Base-by-base conservation (phyloP, 2,797 vertebrate genomes). In the Tokudaia muenninki region DNA sequence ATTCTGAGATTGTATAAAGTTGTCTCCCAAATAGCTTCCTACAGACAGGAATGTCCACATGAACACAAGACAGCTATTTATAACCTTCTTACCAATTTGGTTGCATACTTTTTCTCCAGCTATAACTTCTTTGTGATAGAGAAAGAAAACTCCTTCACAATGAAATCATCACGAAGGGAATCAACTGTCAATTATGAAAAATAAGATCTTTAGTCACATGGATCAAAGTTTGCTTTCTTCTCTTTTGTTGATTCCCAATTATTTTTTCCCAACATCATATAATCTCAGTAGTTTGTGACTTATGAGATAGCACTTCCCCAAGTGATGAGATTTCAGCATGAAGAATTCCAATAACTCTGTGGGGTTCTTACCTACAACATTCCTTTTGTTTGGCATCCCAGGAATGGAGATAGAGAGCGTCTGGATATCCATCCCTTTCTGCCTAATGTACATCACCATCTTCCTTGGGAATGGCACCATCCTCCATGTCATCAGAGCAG, bases 391-490 rank as follows among this genome's bases (percentile, higher is more conserved):
- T 91, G 98, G 98, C 70, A 98, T 98, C 95, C 98, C 98, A 0
- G 98, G 98, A 2, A 94, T 99, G 96, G 98, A 98, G 57, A 52
- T 90, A 90, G 75, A 98, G 67, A 96, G 97, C 67, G 86, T 87
- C 87, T 98, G 98, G 98, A 63, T 98, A 92, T 98, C 98, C 83
- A 97, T 98, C 75, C 98, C 98, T 1, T 98, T 98, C 97, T 98
- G 97, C 81, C 61, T 97, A 31, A 96, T 98, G 0, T 98, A 98
- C 90, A 37, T 97, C 0, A 72, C 80, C 2, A 98, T 98, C 37
- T 96, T 99, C 84, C 44, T 94, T 52, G 98, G 98, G 2, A 99
- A 98, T 97, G 94, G 97, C 2, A 29, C 72, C 79, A 98, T 99
- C 95, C 97, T 99, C 7, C 97, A 98, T 17, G 63, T 98, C 92